These are phyloP conservation scores for Silurus aristotelis DNA, from an alignment of 2,797 vertebrate genomes.

Conservation along the genomic window DNA sequence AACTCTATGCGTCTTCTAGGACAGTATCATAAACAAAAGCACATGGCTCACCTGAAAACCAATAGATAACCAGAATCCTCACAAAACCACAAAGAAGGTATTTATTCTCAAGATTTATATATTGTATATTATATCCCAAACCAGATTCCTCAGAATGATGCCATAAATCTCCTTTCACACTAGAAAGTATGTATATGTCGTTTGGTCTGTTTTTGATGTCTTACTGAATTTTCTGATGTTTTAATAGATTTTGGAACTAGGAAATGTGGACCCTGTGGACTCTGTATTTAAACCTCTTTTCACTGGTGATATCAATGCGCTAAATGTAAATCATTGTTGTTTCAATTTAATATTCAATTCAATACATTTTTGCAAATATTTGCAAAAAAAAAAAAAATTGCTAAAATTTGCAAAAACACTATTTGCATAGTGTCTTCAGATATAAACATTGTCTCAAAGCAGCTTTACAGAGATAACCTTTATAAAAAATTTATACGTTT, in stretches of 20 bases:
- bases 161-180: not conserved
- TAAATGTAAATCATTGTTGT: too few species aligned
- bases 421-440: too few species aligned
- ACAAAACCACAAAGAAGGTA: not conserved
- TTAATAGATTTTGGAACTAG: too few species aligned
- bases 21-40: not conserved
- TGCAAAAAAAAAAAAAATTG: too few species aligned
- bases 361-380: too few species aligned
- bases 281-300: too few species aligned
- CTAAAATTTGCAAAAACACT: too few species aligned
- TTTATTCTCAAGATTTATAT: not conserved
- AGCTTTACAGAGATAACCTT: too few species aligned
- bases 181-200: not conserved
- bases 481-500: too few species aligned
- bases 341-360: too few species aligned
- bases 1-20: not conserved
- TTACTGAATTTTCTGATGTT: not conserved
- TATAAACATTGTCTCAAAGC: too few species aligned
- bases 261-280: not conserved
- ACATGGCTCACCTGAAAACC: not conserved
- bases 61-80: not conserved
- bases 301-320: too few species aligned
- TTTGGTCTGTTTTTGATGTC: not conserved
- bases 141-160: not conserved
- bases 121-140: not conserved